A percentile compares a stretch with the other conserved stretches of the same genome.
Evolutionary conservation across 1,140 invertebrate species (phyloP).

Genomic region (Drosophila lacteicornis): DNA sequence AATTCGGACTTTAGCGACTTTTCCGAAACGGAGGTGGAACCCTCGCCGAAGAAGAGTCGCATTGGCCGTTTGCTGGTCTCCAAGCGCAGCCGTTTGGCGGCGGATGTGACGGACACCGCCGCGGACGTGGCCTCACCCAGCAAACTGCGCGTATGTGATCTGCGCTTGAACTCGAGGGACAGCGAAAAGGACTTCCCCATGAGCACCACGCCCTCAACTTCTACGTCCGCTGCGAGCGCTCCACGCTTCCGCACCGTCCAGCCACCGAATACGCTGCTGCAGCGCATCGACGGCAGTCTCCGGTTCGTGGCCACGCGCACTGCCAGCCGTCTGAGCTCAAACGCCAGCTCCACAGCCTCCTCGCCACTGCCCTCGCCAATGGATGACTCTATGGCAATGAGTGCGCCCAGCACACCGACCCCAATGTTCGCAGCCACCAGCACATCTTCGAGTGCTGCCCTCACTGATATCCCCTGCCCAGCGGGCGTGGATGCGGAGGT

Average conservation of each 20-base stretch:
- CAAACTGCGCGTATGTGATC: constrained; percentile 87
- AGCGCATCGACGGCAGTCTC: constrained; percentile 68
- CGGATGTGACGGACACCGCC: constrained; percentile 67
- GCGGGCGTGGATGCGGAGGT: constrained; percentile 87
- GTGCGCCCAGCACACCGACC: constrained; percentile 84
- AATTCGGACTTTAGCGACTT: constrained; percentile 86
- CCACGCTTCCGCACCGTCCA: constrained; percentile 73
- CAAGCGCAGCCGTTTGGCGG: constrained; percentile 67
- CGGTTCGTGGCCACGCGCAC: constrained; percentile 67
- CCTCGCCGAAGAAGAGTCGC: constrained; percentile 89
- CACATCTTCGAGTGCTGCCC: constrained; percentile 42
- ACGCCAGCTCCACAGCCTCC: constrained; percentile 85
- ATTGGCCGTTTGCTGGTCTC: constrained; percentile 84
- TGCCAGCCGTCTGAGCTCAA: constrained; percentile 68
- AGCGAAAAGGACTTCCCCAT: constrained; percentile 85
- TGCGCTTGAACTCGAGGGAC: constrained; percentile 87
- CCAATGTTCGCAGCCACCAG: constrained; percentile 62
- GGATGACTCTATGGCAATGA: constrained; percentile 78
- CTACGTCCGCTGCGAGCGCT: constrained; percentile 40
- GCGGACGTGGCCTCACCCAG: constrained; percentile 87
- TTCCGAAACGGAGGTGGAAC: constrained; percentile 88
- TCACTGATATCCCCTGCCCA: constrained; percentile 84
- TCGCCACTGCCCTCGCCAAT: constrained; percentile 83
- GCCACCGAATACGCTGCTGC: constrained; percentile 71
- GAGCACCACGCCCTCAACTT: constrained; percentile 60